Evolutionary conservation across 2,113 vertebrate genomes (phyloP).

Genomic region (Melanocharis versteri): DNA sequence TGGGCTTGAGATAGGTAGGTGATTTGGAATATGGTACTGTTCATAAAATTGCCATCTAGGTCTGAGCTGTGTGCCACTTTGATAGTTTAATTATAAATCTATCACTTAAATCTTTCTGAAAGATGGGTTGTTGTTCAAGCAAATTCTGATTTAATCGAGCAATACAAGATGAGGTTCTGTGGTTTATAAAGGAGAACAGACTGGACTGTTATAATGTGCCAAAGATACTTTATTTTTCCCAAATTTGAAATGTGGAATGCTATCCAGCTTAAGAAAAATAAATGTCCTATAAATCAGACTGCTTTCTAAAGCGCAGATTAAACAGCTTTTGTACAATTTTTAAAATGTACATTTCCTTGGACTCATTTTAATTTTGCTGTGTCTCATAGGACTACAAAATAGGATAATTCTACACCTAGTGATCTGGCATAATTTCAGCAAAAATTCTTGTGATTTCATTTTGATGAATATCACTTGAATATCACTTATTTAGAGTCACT

Average conservation of each 20-base stretch:
- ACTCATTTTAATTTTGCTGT: neutral
- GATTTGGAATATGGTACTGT: neutral
- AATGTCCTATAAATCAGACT: neutral
- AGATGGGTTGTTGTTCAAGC: neutral
- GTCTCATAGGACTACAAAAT: neutral
- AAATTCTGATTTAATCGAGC: neutral
- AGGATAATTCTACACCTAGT: neutral
- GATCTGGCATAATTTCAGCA: neutral
- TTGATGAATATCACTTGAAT: neutral
- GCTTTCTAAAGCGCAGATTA: neutral
- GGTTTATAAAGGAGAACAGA: neutral
- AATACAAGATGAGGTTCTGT: neutral
- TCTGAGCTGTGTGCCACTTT: neutral
- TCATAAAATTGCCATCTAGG: neutral
- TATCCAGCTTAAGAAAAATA: neutral
- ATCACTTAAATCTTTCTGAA: neutral
- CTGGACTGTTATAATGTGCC: neutral
- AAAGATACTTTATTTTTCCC: neutral
- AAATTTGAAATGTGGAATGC: neutral
- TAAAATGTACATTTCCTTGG: neutral
- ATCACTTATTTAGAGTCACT: neutral
- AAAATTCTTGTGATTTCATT: neutral
- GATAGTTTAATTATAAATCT: slow-evolving; percentile 14
- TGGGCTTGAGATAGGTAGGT: neutral
- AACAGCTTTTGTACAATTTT: neutral